Percentiles rank a stretch among this genome's conserved stretches.
Conservation (phyloP, 2,888 invertebrate genomes). For the Aethes cnicana region DNA sequence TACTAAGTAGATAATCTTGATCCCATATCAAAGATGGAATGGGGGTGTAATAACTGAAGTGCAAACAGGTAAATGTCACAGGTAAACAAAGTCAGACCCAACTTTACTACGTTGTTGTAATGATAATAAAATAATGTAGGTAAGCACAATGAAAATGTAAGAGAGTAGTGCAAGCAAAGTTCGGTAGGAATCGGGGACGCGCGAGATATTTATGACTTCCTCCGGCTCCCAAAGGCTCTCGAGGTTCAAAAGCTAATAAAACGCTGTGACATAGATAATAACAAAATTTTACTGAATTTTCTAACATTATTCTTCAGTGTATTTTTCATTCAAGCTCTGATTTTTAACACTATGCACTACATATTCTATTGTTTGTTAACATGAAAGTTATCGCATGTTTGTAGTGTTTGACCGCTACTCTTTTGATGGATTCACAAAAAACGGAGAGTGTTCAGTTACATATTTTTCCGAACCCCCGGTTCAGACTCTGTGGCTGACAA, state of each 20-base stretch:
- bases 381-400: not conserved
- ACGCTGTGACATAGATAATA: constrained; percentile 59
- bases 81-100: too few species aligned
- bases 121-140: constrained; percentile 43
- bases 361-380: not conserved
- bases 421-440: not conserved
- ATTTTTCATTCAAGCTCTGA: not conserved
- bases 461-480: not conserved
- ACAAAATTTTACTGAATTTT: constrained; percentile 28
- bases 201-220: constrained; percentile 72
- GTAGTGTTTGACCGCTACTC: constrained; percentile 7
- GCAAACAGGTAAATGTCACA: too few species aligned
- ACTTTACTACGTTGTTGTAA: constrained; percentile 41
- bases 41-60: too few species aligned
- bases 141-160: constrained; percentile 44
- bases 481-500: constrained; percentile 24
- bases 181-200: constrained; percentile 63
- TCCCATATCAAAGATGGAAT: too few species aligned
- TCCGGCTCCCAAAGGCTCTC: constrained; percentile 57
- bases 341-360: not conserved
- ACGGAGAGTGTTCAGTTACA: constrained; percentile 1
- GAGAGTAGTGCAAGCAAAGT: constrained; percentile 58
- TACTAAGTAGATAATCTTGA: too few species aligned
- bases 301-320: constrained; percentile 15
- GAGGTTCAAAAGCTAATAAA: constrained; percentile 69